A percentile compares a stretch with the other conserved stretches of the same genome.
Evolutionary conservation across 2,888 invertebrate genomes (phyloP).

Genomic region (Drosophila glabriapex): DNA sequence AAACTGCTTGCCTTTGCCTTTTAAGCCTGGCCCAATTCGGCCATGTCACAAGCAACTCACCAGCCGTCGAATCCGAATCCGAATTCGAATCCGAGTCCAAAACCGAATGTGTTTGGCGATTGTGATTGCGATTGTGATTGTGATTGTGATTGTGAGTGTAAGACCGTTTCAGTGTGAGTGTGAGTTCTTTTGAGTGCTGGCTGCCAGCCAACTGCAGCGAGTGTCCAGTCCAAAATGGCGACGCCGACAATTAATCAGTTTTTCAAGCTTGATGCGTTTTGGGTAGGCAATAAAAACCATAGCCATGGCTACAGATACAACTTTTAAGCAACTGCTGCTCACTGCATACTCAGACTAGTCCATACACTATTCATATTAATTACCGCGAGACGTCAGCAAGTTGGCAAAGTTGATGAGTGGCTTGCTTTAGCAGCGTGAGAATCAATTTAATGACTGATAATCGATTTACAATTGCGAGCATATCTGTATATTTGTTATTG

Average conservation of each 20-base stretch:
- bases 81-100: slow-evolving; percentile 5
- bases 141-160: not conserved
- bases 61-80: slow-evolving; percentile 8
- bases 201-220: slow-evolving; percentile 28
- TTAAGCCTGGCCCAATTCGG: slow-evolving; percentile 57
- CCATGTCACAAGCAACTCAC: slow-evolving; percentile 42
- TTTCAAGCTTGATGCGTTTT: slow-evolving; percentile 41
- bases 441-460: slow-evolving; percentile 13
- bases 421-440: slow-evolving; percentile 13
- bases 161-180: not conserved
- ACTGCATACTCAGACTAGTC: slow-evolving; percentile 22
- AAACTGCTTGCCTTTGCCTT: slow-evolving; percentile 42
- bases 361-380: slow-evolving; percentile 38
- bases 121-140: slow-evolving; percentile 1
- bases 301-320: slow-evolving; percentile 8
- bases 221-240: slow-evolving; percentile 38
- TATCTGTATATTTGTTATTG: not conserved
- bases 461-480: not conserved
- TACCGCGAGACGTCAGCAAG: slow-evolving; percentile 25
- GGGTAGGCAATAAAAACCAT: slow-evolving; percentile 49
- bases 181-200: slow-evolving; percentile 6
- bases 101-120: slow-evolving; percentile 4
- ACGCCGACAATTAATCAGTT: slow-evolving; percentile 63
- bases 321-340: slow-evolving; percentile 26
- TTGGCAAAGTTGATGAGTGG: slow-evolving; percentile 7